Conservation (phyloP, 2,888 invertebrate genomes). For the Drosophila antonietae region DNA sequence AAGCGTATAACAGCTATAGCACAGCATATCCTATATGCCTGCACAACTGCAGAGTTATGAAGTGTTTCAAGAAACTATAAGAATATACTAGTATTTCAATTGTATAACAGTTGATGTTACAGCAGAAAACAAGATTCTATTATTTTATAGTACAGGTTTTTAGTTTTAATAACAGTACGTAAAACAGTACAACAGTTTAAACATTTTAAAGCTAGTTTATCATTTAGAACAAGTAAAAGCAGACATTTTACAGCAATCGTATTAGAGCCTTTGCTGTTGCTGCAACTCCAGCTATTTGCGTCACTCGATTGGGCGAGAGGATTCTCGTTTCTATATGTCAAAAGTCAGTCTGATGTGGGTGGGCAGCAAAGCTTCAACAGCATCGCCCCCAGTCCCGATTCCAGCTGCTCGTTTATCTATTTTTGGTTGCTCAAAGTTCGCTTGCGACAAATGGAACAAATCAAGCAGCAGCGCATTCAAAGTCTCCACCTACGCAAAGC, state of each 20-base stretch:
- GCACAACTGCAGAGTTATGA: too few relatives aligned
- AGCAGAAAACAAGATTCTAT: neutral
- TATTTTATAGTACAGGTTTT: neutral
- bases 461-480: neutral
- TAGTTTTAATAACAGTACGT: neutral
- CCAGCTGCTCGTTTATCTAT: slow-evolving; percentile 38
- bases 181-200: slow-evolving; percentile 6
- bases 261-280: slow-evolving; percentile 11
- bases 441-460: slow-evolving; percentile 16
- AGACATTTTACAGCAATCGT: slow-evolving; percentile 27
- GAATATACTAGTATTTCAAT: too few relatives aligned
- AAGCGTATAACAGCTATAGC: neutral
- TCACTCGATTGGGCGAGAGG: slow-evolving; percentile 16
- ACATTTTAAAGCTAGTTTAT: neutral
- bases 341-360: slow-evolving; percentile 33
- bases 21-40: too few relatives aligned
- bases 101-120: slow-evolving; percentile 6
- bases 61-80: too few relatives aligned
- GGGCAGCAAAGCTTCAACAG: slow-evolving; percentile 28
- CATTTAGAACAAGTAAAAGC: slow-evolving; percentile 5
- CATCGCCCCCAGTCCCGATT: neutral
- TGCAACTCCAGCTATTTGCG: slow-evolving; percentile 28
- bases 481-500: neutral
- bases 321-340: slow-evolving; percentile 43
- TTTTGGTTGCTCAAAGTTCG: slow-evolving; percentile 56